Percentiles rank a stretch among this genome's conserved stretches.
Conservation (phyloP, 2,113 vertebrate species). For the Phodopus roborovskii region DNA sequence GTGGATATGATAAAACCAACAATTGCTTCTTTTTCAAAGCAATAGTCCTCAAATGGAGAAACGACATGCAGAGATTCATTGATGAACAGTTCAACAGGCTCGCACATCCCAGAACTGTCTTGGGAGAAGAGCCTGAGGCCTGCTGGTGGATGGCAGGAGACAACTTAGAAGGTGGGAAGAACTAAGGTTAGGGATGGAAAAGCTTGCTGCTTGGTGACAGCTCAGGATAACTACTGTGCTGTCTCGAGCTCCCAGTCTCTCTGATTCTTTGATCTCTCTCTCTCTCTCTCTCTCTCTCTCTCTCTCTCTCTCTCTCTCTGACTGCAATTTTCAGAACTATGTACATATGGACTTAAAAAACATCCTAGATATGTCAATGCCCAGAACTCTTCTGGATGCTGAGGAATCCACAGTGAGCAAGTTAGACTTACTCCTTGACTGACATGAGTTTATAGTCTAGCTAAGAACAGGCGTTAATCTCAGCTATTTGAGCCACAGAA, state of each 20-base stretch:
- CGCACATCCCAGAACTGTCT: neutral
- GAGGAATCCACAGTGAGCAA: neutral
- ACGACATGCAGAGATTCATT: neutral
- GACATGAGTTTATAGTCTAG: neutral
- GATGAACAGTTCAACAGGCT: neutral
- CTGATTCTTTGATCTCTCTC: neutral
- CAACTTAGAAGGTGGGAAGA: neutral
- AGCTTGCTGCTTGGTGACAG: neutral
- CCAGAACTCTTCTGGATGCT: slow-evolving; percentile 69
- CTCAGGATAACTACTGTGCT: neutral
- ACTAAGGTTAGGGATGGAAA: neutral
- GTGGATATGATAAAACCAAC: neutral
- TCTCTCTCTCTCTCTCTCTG: neutral
- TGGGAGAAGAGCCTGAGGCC: neutral
- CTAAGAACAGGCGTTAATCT: neutral
- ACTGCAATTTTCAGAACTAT: neutral
- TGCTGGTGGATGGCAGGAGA: neutral
- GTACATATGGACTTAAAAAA: neutral
- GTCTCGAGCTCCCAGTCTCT: neutral
- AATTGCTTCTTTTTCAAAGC: neutral
- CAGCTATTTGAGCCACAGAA: neutral
- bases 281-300: too few species aligned
- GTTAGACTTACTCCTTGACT: neutral
- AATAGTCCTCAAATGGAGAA: neutral
- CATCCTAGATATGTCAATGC: neutral